Evolutionary conservation across 2,113 vertebrate genomes (phyloP).

Genomic region (Psilopsiagon aymara): DNA sequence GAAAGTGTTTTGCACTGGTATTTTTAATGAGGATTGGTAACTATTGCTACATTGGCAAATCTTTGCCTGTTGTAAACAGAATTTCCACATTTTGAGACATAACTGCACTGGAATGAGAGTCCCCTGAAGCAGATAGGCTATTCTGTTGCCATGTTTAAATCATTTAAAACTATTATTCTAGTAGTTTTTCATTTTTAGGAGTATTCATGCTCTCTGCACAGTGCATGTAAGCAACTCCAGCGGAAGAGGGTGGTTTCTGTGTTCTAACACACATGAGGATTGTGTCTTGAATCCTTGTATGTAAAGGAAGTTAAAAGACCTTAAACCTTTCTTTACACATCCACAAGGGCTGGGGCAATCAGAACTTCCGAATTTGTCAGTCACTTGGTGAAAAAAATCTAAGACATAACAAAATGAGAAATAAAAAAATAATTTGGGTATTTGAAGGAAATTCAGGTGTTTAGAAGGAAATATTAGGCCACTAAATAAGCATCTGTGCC

Average conservation of each 20-base stretch:
- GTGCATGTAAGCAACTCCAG: background rate
- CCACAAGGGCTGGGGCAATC: background rate
- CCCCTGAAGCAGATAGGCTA: background rate
- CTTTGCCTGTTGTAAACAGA: background rate
- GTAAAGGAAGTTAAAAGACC: background rate
- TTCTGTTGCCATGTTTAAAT: background rate
- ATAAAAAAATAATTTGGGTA: background rate
- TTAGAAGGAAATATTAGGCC: background rate
- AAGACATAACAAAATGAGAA: background rate
- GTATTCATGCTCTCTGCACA: background rate
- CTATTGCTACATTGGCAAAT: background rate
- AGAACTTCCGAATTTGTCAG: background rate
- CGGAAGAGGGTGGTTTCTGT: background rate
- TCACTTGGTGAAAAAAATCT: background rate
- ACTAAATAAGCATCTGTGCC: background rate
- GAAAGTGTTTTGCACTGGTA: background rate
- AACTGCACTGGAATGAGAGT: background rate
- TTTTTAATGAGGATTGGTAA: background rate
- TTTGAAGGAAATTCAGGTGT: background rate
- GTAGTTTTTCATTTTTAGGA: background rate
- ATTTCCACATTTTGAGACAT: background rate
- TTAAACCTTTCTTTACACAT: background rate
- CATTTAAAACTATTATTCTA: background rate
- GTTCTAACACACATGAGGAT: background rate
- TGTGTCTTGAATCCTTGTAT: background rate